Percentiles rank a stretch among this genome's conserved stretches.
Evolutionary conservation across 2,797 vertebrate genomes (phyloP).

Genomic region (Agapornis canus): DNA sequence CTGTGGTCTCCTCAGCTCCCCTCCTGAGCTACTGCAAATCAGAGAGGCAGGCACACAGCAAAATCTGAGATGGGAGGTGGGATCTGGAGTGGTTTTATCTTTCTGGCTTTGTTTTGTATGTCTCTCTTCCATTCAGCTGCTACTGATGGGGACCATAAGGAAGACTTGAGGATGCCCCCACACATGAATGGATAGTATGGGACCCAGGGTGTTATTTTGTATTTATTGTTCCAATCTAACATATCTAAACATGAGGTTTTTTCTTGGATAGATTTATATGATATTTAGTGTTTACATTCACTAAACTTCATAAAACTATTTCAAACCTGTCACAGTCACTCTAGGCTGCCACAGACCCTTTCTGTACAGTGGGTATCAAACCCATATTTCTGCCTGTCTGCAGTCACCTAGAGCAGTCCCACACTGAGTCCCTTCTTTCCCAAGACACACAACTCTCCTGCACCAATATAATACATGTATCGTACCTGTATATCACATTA

Average conservation of each 20-base stretch:
- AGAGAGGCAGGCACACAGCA: background rate
- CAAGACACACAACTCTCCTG: constrained; percentile 4
- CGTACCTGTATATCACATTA: constrained; percentile 72
- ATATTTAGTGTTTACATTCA: background rate
- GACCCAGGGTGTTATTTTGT: background rate
- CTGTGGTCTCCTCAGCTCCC: background rate
- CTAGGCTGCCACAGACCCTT: background rate
- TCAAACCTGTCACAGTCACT: background rate
- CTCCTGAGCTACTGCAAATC: background rate
- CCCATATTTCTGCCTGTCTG: background rate
- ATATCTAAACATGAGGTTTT: background rate
- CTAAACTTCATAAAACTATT: background rate
- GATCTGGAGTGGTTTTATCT: background rate
- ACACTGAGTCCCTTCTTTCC: background rate
- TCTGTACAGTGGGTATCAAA: background rate
- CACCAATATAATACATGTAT: background rate
- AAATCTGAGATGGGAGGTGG: background rate
- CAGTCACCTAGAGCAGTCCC: background rate
- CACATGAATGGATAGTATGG: background rate
- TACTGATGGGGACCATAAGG: background rate
- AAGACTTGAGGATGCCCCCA: background rate
- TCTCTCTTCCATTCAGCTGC: background rate
- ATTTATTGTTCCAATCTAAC: background rate
- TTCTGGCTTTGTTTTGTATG: fast-evolving
- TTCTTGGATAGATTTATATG: background rate